Evolutionary conservation across 2,113 vertebrate species (phyloP).

Genomic region (Carlito syrichta): DNA sequence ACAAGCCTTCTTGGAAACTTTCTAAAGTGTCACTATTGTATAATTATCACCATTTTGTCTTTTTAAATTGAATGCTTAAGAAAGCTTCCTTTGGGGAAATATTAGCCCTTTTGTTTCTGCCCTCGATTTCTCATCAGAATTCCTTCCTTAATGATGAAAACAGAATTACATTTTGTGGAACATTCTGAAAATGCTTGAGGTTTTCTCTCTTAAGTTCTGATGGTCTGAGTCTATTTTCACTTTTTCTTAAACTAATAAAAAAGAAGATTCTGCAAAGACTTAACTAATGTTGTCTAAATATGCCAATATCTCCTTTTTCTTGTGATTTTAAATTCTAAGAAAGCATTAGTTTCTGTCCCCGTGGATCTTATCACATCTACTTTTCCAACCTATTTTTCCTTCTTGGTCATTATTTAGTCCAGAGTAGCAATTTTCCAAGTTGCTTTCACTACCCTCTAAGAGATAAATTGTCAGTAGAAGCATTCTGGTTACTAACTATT

Average conservation of each 20-base stretch:
- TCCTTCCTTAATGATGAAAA: not conserved
- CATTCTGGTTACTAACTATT: not conserved
- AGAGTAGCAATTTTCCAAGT: constrained; percentile 25
- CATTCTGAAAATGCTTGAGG: not conserved
- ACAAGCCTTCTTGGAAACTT: not conserved
- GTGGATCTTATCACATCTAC: constrained; percentile 31
- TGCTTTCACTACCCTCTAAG: not conserved
- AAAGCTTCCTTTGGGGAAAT: not conserved
- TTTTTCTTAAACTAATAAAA: not conserved
- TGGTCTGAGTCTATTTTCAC: not conserved
- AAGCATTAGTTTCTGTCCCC: not conserved
- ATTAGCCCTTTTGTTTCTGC: not conserved
- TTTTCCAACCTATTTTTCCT: constrained; percentile 19
- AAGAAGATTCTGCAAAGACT: not conserved
- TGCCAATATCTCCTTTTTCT: not conserved
- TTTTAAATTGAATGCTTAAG: not conserved
- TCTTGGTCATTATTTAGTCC: constrained; percentile 19
- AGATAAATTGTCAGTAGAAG: not conserved
- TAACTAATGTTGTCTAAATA: not conserved
- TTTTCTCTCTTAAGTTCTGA: not conserved
- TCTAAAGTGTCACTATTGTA: not conserved
- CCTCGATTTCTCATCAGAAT: not conserved
- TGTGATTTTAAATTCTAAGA: not conserved
- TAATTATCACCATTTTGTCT: not conserved
- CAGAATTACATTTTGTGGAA: not conserved